A percentile compares a stretch with the other conserved stretches of the same genome.
These are phyloP conservation scores for Campaea margaritaria DNA, from an alignment of 2,888 invertebrate genomes.

Conservation along the genomic window DNA sequence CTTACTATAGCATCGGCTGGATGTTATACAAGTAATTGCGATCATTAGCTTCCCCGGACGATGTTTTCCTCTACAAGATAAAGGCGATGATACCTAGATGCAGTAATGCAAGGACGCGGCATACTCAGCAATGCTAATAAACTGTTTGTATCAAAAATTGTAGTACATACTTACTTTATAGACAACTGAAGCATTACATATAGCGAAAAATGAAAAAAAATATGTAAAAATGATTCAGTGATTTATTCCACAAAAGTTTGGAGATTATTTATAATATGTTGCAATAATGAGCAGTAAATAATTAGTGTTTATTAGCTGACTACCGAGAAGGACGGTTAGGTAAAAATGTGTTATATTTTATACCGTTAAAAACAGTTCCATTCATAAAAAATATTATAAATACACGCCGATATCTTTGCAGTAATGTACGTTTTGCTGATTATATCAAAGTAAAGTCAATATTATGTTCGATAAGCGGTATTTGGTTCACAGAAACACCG, in stretches of 20 bases:
- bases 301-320: too few relatives aligned
- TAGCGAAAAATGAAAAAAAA: too few relatives aligned
- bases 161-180: too few relatives aligned
- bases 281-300: too few relatives aligned
- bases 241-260: too few relatives aligned
- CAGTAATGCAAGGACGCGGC: constrained; percentile 46
- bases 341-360: too few relatives aligned
- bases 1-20: constrained; percentile 22
- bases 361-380: background rate
- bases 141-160: background rate
- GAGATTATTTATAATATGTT: too few relatives aligned
- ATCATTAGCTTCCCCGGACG: constrained; percentile 55
- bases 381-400: background rate
- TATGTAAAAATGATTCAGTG: too few relatives aligned
- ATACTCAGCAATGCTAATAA: constrained; percentile 13
- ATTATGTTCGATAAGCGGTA: constrained; percentile 17
- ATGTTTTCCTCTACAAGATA: constrained; percentile 63
- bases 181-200: too few relatives aligned
- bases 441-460: constrained; percentile 7
- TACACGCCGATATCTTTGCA: background rate
- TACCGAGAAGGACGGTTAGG: too few relatives aligned
- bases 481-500: constrained; percentile 11
- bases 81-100: constrained; percentile 47
- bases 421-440: constrained; percentile 2
- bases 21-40: constrained; percentile 53